Evolutionary conservation across 2,888 invertebrate genomes (phyloP).

Genomic region (Phyllotreta striolata): DNA sequence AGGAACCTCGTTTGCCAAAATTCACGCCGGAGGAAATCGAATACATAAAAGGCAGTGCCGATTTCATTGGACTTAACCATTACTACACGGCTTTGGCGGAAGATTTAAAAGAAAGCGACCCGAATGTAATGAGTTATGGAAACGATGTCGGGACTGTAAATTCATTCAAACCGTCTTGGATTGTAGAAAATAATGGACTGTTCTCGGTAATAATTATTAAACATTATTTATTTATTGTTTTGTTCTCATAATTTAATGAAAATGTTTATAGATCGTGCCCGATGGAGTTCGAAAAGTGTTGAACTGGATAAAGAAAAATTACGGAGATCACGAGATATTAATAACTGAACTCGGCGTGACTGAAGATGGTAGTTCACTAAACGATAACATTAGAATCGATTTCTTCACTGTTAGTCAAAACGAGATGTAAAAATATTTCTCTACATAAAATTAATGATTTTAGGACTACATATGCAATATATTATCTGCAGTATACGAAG

Average conservation of each 20-base stretch:
- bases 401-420: slow-evolving; percentile 18
- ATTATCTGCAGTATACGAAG: slow-evolving; percentile 55
- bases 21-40: slow-evolving; percentile 69
- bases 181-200: too few species aligned
- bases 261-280: slow-evolving; percentile 17
- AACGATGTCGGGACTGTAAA: slow-evolving; percentile 18
- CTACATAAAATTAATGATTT: not conserved
- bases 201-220: too few species aligned
- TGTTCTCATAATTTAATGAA: too few species aligned
- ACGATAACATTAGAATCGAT: slow-evolving; percentile 17
- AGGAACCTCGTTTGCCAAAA: slow-evolving; percentile 68
- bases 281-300: not conserved
- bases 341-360: slow-evolving; percentile 22
- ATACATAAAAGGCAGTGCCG: slow-evolving; percentile 68
- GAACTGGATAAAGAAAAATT: slow-evolving; percentile 16
- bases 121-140: not conserved
- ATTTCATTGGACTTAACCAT: slow-evolving; percentile 76
- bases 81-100: slow-evolving; percentile 68
- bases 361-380: slow-evolving; percentile 16
- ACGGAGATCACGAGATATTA: slow-evolving; percentile 12
- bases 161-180: slow-evolving; percentile 18
- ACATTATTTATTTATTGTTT: too few species aligned
- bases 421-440: not conserved
- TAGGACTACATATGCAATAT: slow-evolving; percentile 61
- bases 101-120: slow-evolving; percentile 13